Evolutionary conservation across 1,140 invertebrate species (phyloP), one percentile per base, ranked within the genome.

Genomic region (Ladona fulva): DNA sequence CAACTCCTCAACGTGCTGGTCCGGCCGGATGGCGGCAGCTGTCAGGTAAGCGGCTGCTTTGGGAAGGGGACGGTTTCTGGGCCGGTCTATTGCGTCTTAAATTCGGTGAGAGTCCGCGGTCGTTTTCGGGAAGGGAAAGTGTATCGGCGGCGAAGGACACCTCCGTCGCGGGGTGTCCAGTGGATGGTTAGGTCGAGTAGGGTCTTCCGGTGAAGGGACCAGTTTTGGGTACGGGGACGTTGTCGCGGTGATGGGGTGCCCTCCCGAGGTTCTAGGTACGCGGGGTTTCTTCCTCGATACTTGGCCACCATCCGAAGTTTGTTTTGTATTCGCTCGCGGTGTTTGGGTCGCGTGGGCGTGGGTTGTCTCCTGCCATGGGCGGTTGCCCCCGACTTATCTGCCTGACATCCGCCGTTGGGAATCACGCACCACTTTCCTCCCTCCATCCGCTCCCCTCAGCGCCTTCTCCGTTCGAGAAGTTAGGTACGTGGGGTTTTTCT

Each of bases 11-110:
- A 66, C 52, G 14, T 12, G 52, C 52, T 66, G 52, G 52, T 22
- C 52, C 52, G 52, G 52, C 52, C 52, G 52, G 52, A 66, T 66
- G 52, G 52, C 52, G 52, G 52, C 52, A 66, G 52, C 52, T 66
- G 52, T 66, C 52, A 66, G 52, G 52, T 66, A 66, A 66, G 52
- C 29, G 52, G 3, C 14, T 10, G 44, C 19, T 52, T 52, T 52
- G 44, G 44, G 44, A 52, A 52, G 44, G 10, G 44, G 44, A 19
- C n/a, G n/a, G n/a, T n/a, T n/a, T n/a, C n/a, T n/a, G 44, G 10
- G 52, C 3, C 52, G 14, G 52, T 12, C 12, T 12, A 12, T 12
- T 12, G 1, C 52, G 52, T 66, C 52, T 16, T 22, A 3, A 37
- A 8, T 1, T 37, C 29, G 29, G 3, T 1, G 29, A 8, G 8